These are phyloP conservation scores for Lycopodina hypogea DNA, from an alignment of 37 sponge, comb jelly and placozoan genomes.

Conservation along the genomic window DNA sequence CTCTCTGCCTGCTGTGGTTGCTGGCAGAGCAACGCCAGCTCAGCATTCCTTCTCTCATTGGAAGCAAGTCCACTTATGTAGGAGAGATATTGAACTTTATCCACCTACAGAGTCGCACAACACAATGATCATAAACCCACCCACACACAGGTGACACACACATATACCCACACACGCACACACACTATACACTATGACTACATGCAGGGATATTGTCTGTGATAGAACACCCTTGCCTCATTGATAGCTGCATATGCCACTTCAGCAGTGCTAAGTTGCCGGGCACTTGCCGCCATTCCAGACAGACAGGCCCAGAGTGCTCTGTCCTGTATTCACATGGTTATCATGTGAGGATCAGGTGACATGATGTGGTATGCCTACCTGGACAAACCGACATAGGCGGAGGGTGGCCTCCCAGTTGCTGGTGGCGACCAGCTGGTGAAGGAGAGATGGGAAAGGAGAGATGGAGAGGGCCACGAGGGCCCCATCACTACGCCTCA, in stretches of 20 bases:
- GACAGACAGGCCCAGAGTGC: conserved; percentile 94
- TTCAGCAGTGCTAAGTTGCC: conserved; percentile 83
- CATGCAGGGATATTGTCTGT: no score
- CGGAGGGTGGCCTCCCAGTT: conserved; percentile 73
- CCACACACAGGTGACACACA: not conserved
- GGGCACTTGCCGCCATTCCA: conserved; percentile 79
- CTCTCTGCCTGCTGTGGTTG: conserved; percentile 86
- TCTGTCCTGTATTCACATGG: conserved; percentile 48
- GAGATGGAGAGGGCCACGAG: conserved; percentile 73
- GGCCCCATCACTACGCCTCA: conserved; percentile 88
- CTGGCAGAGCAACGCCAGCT: conserved; percentile 84
- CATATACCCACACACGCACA: conserved; percentile 13
- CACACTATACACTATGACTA: no score
- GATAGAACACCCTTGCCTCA: conserved; percentile 79
- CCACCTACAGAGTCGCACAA: conserved; percentile 46
- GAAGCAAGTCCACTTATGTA: conserved; percentile 61
- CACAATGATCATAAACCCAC: not conserved
- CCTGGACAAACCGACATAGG: conserved; percentile 91
- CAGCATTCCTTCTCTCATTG: conserved; percentile 73
- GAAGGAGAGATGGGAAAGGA: conserved; percentile 90
- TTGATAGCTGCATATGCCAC: conserved; percentile 92
- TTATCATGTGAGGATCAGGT: not conserved
- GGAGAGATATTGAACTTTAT: conserved; percentile 83
- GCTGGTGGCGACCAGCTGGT: conserved; percentile 41
- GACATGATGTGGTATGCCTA: not conserved